Evolutionary conservation across 2,113 vertebrate genomes (phyloP).

Genomic region (Caranx melampygus): DNA sequence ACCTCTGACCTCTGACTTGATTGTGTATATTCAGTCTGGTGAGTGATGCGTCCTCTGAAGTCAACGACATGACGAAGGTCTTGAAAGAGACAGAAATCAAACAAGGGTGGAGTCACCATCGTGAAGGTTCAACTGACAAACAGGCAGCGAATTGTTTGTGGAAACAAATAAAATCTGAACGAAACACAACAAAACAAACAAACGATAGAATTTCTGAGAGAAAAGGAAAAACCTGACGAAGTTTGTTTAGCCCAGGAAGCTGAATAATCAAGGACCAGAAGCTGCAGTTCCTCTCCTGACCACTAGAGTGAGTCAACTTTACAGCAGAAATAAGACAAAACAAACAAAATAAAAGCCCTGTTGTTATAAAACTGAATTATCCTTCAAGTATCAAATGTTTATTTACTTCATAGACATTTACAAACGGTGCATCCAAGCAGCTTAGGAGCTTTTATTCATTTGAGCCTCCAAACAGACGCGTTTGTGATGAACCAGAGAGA

Average conservation of each 20-base stretch:
- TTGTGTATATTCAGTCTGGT: neutral
- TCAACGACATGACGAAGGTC: neutral
- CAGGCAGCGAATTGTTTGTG: neutral
- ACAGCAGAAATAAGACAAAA: too few relatives aligned
- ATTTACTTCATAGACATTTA: neutral
- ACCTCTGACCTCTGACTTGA: neutral
- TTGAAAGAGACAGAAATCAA: neutral
- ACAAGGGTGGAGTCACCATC: neutral
- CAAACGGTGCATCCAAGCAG: neutral
- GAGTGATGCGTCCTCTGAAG: neutral
- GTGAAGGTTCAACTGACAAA: neutral
- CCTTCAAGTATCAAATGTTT: neutral
- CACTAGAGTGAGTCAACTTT: too few relatives aligned
- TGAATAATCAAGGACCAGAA: too few relatives aligned
- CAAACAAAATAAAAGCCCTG: too few relatives aligned
- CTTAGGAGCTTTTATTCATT: neutral
- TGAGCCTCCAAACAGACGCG: neutral
- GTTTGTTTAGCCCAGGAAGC: neutral
- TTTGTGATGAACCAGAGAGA: neutral
- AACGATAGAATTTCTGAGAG: neutral
- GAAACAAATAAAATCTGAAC: neutral
- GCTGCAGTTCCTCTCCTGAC: too few relatives aligned
- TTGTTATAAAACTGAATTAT: neutral
- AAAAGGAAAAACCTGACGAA: neutral
- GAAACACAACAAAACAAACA: neutral